A percentile compares a stretch with the other conserved stretches of the same genome.
These are phyloP conservation scores for Ceratina calcarata DNA, from an alignment of 1,140 invertebrate genomes.

Conservation along the genomic window DNA sequence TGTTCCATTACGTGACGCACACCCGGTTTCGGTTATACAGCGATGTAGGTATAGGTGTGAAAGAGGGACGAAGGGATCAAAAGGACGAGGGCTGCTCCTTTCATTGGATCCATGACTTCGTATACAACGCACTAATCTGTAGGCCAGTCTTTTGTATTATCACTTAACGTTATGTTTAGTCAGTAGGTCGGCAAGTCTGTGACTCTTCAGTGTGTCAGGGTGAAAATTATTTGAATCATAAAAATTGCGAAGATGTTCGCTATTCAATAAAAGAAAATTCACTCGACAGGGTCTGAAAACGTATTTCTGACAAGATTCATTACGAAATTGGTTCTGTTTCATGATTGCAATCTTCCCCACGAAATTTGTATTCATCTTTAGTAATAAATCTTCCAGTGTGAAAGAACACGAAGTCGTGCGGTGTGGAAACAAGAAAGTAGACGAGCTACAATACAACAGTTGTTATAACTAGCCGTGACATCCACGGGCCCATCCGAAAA, in stretches of 20 bases:
- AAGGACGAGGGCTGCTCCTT: conserved; percentile 33
- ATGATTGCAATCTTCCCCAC: no score
- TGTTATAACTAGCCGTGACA: background rate
- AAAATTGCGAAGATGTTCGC: no score
- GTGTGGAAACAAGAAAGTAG: background rate
- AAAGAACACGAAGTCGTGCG: no score
- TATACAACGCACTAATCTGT: conserved; percentile 75
- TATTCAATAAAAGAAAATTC: no score
- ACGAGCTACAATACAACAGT: background rate
- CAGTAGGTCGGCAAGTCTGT: conserved; percentile 44
- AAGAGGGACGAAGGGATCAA: conserved; percentile 33
- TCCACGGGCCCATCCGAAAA: conserved; percentile 20
- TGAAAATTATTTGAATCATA: no score
- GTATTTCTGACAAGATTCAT: no score
- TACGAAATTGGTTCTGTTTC: no score
- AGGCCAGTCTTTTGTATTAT: conserved; percentile 64
- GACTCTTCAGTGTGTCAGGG: conserved; percentile 30
- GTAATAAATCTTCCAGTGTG: no score
- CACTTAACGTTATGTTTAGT: conserved; percentile 61
- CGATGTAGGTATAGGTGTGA: conserved; percentile 53
- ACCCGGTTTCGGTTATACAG: conserved; percentile 56
- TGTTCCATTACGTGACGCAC: conserved; percentile 55
- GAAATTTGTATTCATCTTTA: no score
- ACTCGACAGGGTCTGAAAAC: no score
- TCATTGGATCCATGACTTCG: conserved; percentile 66